Evolutionary conservation across 2,888 invertebrate species (phyloP).

Genomic region (Dryocosmus kuriphilus): DNA sequence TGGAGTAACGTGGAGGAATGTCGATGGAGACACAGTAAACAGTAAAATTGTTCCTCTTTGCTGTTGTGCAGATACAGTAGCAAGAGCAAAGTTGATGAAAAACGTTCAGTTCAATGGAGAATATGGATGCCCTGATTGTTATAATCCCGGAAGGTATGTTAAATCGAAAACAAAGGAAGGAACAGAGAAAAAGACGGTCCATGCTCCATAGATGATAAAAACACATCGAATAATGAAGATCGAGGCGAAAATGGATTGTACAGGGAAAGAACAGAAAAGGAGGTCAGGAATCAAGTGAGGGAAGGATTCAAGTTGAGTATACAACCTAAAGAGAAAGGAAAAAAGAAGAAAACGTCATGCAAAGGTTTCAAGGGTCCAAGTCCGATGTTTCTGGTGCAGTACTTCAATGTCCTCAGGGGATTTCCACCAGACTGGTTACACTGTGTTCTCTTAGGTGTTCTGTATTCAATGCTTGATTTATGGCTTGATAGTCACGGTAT

Average conservation of each 20-base stretch:
- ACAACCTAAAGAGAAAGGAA: too few species aligned
- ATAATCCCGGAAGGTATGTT: neutral
- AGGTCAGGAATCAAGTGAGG: too few species aligned
- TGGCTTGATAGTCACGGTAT: too few species aligned
- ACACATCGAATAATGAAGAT: too few species aligned
- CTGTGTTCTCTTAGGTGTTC: slow-evolving; percentile 38
- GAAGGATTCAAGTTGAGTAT: too few species aligned
- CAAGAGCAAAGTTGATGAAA: slow-evolving; percentile 41
- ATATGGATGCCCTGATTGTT: slow-evolving; percentile 37
- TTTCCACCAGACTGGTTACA: slow-evolving; percentile 43
- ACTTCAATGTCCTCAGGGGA: slow-evolving; percentile 34
- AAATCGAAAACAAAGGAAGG: too few species aligned
- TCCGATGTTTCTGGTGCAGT: slow-evolving; percentile 3
- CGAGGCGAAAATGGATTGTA: too few species aligned
- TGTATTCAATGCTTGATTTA: neutral
- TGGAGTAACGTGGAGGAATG: neutral
- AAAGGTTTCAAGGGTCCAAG: too few species aligned
- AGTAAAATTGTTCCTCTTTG: slow-evolving; percentile 37
- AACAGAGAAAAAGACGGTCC: too few species aligned
- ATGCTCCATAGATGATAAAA: too few species aligned
- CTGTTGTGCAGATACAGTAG: slow-evolving; percentile 38
- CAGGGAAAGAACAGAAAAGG: too few species aligned
- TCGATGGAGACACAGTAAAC: neutral
- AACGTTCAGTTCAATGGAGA: slow-evolving; percentile 41
- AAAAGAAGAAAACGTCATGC: too few species aligned